phyloP scores from a whole-genome alignment of 2,113 vertebrate species.

The Terrapene triunguis region DNA sequence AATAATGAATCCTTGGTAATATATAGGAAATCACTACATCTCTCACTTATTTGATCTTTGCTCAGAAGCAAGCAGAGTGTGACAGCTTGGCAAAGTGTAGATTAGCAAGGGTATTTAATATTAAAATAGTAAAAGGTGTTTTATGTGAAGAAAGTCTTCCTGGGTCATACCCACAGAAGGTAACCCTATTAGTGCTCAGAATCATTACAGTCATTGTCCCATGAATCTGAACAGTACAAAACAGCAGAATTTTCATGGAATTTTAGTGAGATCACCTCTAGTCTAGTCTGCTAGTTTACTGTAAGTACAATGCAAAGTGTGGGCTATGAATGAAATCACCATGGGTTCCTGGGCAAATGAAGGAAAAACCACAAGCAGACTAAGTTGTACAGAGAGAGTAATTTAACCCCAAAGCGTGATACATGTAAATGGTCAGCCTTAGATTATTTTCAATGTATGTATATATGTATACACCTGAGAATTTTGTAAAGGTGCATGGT shows the following conservation, averaged over 20 bases:
- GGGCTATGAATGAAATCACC: background rate
- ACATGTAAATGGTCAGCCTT: background rate
- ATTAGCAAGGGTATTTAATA: constrained; percentile 24
- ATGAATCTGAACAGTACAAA: constrained; percentile 24
- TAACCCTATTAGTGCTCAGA: constrained; percentile 24
- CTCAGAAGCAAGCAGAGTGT: constrained; percentile 39
- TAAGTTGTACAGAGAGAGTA: background rate
- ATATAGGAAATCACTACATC: constrained; percentile 28
- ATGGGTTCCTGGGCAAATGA: rapidly evolving
- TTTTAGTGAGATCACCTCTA: constrained; percentile 1
- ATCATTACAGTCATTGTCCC: background rate
- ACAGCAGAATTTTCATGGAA: constrained; percentile 4
- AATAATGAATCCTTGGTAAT: constrained; percentile 25
- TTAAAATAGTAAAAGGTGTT: background rate
- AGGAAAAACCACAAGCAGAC: background rate
- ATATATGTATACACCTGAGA: background rate
- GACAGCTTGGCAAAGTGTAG: constrained; percentile 39
- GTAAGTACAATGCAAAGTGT: background rate
- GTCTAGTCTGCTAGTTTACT: background rate
- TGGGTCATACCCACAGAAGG: background rate
- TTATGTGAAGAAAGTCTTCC: background rate
- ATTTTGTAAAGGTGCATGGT: background rate
- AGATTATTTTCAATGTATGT: background rate
- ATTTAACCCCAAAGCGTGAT: background rate
- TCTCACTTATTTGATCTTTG: constrained; percentile 5